Evolutionary conservation across 2,113 vertebrate species (phyloP), one percentile per base, ranked within the genome.

Genomic region (Petrocephalus microphthalmus): DNA sequence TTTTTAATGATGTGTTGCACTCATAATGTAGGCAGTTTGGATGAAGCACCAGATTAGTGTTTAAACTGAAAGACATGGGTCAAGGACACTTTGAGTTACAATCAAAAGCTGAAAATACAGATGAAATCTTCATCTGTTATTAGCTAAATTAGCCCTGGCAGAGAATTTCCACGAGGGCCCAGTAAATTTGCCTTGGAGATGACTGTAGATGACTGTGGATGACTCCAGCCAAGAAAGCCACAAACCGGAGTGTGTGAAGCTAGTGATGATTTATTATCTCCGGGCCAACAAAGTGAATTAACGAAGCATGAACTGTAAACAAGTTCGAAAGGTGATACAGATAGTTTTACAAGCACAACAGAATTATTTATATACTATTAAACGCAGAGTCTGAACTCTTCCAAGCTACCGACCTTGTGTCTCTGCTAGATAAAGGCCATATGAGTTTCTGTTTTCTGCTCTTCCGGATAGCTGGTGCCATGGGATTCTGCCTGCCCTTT

Each of bases 401-500:
- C 52, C 52, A 53, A 78, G 71, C 33, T 71, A 71, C 64, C 17
- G 3, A 37, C 15, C n/a, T 52, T 74, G 45, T 10, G 25, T 20
- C 64, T 49, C 42, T 19, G 45, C 13, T 22, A 45, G 86, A 19
- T 33, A 53, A 8, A 51, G 57, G 22, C 22, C 45, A 29, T 71
- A 47, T 74, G 25, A 37, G 5, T n/a, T 53, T 54, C 85, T 52
- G 56, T 86, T 88, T 64, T 87, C 88, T 87, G 54, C 56, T 19
- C 71, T 64, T 53, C 57, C 86, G 54, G 88, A 49, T 33, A 19
- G 49, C 49, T 67, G 85, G 49, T 82, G 67, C 81, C 88, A 87
- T 86, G 33, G 19, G 74, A 88, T 37, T 89, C 78, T 88, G 87
- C 47, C 84, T 86, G 84, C 89, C 88, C 51, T 74, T 54, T 49